Conservation (phyloP, 2,888 invertebrate species). For the Torymus tubicola region DNA sequence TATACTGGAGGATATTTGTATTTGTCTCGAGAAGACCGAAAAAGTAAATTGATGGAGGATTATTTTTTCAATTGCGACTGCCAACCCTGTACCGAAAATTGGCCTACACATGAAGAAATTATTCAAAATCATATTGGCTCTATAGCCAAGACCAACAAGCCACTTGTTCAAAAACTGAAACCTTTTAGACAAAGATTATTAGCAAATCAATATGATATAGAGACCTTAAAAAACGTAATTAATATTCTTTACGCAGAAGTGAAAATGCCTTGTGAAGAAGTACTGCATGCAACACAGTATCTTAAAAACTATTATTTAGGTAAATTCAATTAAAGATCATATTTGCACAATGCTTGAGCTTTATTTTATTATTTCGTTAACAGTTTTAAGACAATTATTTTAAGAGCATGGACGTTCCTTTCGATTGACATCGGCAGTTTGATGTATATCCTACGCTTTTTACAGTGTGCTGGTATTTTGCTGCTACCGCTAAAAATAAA, state of each 20-base stretch:
- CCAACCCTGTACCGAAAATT: conserved; percentile 68
- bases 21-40: conserved; percentile 66
- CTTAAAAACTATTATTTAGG: conserved; percentile 74
- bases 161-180: conserved; percentile 68
- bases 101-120: conserved; percentile 71
- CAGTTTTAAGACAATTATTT: background rate
- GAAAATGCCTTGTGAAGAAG: conserved; percentile 73
- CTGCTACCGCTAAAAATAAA: conserved; percentile 49
- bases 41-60: conserved; percentile 69
- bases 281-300: conserved; percentile 72
- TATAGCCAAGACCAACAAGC: conserved; percentile 67
- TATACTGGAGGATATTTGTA: conserved; percentile 73
- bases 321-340: conserved; percentile 69
- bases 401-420: conserved; percentile 42
- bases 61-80: conserved; percentile 73
- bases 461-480: background rate
- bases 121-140: conserved; percentile 70
- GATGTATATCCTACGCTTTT: conserved; percentile 41
- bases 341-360: conserved; percentile 42
- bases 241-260: conserved; percentile 67
- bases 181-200: conserved; percentile 69
- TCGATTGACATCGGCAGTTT: conserved; percentile 44
- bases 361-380: conserved; percentile 35
- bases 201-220: conserved; percentile 72
- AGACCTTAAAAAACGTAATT: conserved; percentile 70